Evolutionary conservation across 2,888 invertebrate species (phyloP).

Genomic region (Drosophila sordidapex): DNA sequence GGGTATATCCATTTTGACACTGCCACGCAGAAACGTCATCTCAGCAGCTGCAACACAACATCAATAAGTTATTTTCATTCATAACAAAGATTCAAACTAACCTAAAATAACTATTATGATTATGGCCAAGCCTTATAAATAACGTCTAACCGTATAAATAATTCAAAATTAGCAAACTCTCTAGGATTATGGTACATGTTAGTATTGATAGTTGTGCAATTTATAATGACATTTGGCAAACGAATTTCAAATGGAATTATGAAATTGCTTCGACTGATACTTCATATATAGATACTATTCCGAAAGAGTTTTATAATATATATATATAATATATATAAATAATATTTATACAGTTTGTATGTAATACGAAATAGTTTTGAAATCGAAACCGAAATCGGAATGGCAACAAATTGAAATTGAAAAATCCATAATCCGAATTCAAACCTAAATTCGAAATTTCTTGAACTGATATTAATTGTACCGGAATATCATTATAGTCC

Average conservation of each 20-base stretch:
- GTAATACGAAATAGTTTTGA: background rate
- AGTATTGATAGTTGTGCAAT: background rate
- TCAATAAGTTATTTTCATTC: background rate
- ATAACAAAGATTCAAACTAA: background rate
- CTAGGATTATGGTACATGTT: background rate
- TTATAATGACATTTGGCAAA: background rate
- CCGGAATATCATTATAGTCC: background rate
- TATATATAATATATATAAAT: no score
- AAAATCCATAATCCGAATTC: background rate
- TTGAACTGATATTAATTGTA: background rate
- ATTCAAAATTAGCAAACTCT: background rate
- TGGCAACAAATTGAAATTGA: background rate
- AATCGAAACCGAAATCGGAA: background rate
- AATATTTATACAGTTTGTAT: background rate
- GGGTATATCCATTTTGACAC: slow-evolving; percentile 87
- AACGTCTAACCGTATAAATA: background rate
- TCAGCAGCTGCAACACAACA: slow-evolving; percentile 80
- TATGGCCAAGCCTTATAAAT: background rate
- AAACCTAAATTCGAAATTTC: background rate
- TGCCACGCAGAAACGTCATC: slow-evolving; percentile 85
- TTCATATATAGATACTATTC: background rate
- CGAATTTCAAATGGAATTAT: background rate
- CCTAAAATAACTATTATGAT: background rate
- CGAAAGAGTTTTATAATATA: background rate
- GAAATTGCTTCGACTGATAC: background rate